Conservation (phyloP, 1,140 invertebrate genomes). For the Drosophila malerkotliana region DNA sequence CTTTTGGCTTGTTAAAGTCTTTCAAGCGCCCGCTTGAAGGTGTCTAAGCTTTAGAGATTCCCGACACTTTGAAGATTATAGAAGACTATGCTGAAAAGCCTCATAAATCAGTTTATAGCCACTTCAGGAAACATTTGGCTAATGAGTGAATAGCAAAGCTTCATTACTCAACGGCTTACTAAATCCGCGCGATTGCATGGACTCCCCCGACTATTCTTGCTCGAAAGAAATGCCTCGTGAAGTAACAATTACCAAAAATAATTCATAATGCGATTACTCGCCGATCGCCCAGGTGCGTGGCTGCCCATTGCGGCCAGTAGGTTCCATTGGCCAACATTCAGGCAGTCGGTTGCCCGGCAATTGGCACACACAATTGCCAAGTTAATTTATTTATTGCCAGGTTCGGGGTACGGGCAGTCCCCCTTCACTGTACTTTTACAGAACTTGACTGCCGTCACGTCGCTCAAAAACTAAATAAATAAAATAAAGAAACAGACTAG, state of each 20-base stretch:
- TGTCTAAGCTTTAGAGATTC: neutral
- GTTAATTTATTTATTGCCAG: constrained; percentile 17
- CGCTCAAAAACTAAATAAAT: constrained; percentile 10
- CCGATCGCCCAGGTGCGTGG: constrained; percentile 14
- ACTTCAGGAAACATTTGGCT: constrained; percentile 17
- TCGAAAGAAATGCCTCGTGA: constrained; percentile 23
- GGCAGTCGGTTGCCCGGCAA: constrained; percentile 22
- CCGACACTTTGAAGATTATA: constrained; percentile 8
- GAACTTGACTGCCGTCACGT: constrained; percentile 58
- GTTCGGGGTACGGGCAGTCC: constrained; percentile 10
- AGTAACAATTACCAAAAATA: constrained; percentile 31
- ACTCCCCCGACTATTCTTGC: constrained; percentile 1
- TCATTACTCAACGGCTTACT: neutral
- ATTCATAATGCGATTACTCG: constrained; percentile 41
- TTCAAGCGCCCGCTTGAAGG: constrained; percentile 16
- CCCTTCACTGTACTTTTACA: constrained; percentile 23
- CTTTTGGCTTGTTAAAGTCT: constrained; percentile 14
- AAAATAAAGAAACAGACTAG: constrained; percentile 23
- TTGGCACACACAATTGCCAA: constrained; percentile 16
- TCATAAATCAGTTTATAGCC: constrained; percentile 22
- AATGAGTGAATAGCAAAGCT: neutral
- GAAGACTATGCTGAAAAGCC: constrained; percentile 25
- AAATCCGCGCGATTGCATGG: neutral
- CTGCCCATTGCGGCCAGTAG: constrained; percentile 30
- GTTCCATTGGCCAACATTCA: constrained; percentile 34